A percentile compares a stretch with the other conserved stretches of the same genome.
phyloP scores from a whole-genome alignment of 1,140 invertebrate genomes.

The Euschistus heros region DNA sequence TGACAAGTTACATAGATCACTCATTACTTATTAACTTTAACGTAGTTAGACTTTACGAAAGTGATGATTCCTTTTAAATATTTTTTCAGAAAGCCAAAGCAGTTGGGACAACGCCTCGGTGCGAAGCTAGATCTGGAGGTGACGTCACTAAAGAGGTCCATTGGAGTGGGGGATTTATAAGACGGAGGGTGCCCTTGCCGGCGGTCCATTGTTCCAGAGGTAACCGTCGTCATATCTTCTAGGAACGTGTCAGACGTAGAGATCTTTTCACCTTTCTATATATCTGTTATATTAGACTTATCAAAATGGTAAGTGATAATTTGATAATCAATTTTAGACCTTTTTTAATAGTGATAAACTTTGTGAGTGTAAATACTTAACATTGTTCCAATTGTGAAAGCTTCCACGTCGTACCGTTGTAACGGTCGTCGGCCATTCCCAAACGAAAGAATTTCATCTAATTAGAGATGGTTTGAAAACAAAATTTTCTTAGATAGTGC shows the following conservation, averaged over 20 bases:
- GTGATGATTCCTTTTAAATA: too few species aligned
- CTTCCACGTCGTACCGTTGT: neutral
- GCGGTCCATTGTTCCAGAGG: slow-evolving; percentile 2
- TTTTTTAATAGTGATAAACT: too few species aligned
- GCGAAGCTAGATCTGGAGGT: too few species aligned
- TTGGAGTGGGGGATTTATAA: neutral
- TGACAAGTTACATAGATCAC: too few species aligned
- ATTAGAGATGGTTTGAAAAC: too few species aligned
- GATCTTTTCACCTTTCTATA: neutral
- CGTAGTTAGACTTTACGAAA: too few species aligned
- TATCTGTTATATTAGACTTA: neutral
- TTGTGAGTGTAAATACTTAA: neutral
- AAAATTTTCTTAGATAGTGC: too few species aligned
- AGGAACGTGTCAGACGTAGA: neutral
- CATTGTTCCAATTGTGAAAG: neutral
- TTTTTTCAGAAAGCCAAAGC: too few species aligned
- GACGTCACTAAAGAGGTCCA: too few species aligned
- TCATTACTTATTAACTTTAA: too few species aligned
- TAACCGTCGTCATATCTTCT: neutral
- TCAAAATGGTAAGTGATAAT: neutral
- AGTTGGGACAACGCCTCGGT: too few species aligned
- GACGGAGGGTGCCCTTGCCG: neutral
- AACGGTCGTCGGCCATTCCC: neutral
- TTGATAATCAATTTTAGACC: neutral
- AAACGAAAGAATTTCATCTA: neutral